Percentiles rank a stretch among this genome's conserved stretches.
Evolutionary conservation across 2,888 invertebrate species (phyloP).

Genomic region (Gortyna flavago): DNA sequence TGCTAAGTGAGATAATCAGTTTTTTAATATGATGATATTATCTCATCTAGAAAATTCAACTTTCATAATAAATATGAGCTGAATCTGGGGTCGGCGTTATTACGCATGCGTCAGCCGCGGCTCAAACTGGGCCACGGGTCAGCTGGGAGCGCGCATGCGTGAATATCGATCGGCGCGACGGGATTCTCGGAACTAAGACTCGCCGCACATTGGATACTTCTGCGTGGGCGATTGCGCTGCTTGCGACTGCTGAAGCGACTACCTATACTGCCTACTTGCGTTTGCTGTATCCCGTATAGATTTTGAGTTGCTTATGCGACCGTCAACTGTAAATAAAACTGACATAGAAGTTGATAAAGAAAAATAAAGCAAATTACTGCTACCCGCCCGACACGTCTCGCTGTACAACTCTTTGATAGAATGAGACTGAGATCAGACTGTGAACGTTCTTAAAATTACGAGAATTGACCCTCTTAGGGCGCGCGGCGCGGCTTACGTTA

Average conservation of each 20-base stretch:
- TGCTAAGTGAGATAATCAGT: neutral
- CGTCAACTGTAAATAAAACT: neutral
- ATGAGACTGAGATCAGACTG: neutral
- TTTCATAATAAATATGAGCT: neutral
- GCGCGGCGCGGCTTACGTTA: too few species aligned
- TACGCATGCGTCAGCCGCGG: slow-evolving; percentile 2
- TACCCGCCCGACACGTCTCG: neutral
- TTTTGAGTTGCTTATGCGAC: neutral
- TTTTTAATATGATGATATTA: neutral
- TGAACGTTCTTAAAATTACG: neutral
- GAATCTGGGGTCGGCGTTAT: neutral
- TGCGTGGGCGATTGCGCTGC: neutral
- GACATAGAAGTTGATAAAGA: neutral
- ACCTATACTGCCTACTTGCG: neutral
- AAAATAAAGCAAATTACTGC: neutral
- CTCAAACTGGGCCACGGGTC: neutral
- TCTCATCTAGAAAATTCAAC: slow-evolving; percentile 8
- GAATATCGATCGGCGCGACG: neutral
- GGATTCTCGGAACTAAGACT: slow-evolving; percentile 20
- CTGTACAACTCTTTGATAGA: neutral
- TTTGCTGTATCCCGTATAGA: too few species aligned
- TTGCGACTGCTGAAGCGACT: neutral
- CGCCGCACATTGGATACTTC: neutral
- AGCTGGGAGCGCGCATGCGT: slow-evolving; percentile 11
- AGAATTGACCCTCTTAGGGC: neutral